phyloP scores from a whole-genome alignment of 1,140 invertebrate genomes.

The Drusus annulatus region DNA sequence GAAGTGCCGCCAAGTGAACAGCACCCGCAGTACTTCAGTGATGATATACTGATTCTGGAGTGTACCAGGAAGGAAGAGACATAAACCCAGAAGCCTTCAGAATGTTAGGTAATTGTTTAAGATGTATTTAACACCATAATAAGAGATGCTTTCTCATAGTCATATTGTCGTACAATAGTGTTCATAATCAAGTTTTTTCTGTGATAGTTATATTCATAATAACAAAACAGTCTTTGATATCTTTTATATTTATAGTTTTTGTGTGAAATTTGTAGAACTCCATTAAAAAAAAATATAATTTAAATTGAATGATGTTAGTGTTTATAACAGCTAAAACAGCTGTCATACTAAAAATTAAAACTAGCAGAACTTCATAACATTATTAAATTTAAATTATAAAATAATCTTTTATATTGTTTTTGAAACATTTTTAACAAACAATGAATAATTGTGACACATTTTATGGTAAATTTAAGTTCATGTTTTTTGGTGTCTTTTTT shows the following conservation, averaged over 20 bases:
- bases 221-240: background rate
- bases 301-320: too few species aligned
- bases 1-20: conserved; percentile 42
- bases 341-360: too few species aligned
- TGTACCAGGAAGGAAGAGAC: conserved; percentile 45
- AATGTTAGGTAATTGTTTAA: too few species aligned
- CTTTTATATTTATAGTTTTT: too few species aligned
- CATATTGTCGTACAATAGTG: conserved; percentile 21
- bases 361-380: too few species aligned
- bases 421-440: conserved; percentile 1
- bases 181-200: conserved; percentile 39
- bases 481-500: conserved; percentile 13
- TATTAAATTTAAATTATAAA: too few species aligned
- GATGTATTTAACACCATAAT: conserved; percentile 18
- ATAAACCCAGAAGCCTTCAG: background rate
- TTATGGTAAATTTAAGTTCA: background rate
- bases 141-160: conserved; percentile 10
- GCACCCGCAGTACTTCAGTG: conserved; percentile 53
- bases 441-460: conserved; percentile 5
- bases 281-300: too few species aligned
- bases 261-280: too few species aligned
- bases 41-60: conserved; percentile 51
- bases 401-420: too few species aligned
- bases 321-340: too few species aligned
- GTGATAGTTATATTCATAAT: conserved; percentile 26